A percentile compares a stretch with the other conserved stretches of the same genome.
Conservation (phyloP, 2,797 vertebrate genomes). For the Gymnothorax reevesii region DNA sequence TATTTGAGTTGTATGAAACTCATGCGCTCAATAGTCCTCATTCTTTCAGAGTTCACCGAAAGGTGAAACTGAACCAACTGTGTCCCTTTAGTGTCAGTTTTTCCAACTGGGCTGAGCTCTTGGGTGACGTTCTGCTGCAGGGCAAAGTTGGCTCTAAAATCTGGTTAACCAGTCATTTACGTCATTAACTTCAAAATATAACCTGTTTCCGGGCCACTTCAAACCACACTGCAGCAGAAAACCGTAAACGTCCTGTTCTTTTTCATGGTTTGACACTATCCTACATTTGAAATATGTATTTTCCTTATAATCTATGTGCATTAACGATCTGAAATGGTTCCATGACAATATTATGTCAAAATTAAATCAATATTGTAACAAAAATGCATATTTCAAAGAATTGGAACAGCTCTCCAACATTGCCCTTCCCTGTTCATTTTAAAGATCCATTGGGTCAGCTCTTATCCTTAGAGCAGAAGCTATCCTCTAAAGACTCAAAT, state of each 20-base stretch:
- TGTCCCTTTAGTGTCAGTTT: constrained; percentile 61
- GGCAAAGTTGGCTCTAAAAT: neutral
- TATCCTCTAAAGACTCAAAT: constrained; percentile 16
- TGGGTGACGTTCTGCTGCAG: constrained; percentile 11
- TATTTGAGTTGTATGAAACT: neutral
- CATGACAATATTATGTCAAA: constrained; percentile 31
- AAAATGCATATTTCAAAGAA: constrained; percentile 33
- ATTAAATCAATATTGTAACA: neutral
- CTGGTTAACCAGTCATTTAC: neutral
- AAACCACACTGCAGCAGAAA: constrained; percentile 15
- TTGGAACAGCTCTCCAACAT: constrained; percentile 53
- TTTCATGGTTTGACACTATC: constrained; percentile 25
- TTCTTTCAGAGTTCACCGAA: constrained; percentile 31
- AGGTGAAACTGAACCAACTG: constrained; percentile 61
- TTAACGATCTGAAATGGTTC: neutral
- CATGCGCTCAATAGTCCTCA: constrained; percentile 16
- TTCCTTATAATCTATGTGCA: constrained; percentile 14
- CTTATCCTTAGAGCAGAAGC: neutral
- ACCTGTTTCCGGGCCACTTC: neutral
- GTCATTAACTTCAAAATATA: neutral
- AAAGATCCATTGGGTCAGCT: constrained; percentile 70
- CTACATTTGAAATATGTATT: constrained; percentile 21
- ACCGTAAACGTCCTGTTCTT: constrained; percentile 18
- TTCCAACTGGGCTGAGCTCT: neutral
- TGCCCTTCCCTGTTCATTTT: constrained; percentile 66